These are phyloP conservation scores for Syngnathus acus DNA, from an alignment of 2,797 vertebrate genomes.

Conservation along the genomic window DNA sequence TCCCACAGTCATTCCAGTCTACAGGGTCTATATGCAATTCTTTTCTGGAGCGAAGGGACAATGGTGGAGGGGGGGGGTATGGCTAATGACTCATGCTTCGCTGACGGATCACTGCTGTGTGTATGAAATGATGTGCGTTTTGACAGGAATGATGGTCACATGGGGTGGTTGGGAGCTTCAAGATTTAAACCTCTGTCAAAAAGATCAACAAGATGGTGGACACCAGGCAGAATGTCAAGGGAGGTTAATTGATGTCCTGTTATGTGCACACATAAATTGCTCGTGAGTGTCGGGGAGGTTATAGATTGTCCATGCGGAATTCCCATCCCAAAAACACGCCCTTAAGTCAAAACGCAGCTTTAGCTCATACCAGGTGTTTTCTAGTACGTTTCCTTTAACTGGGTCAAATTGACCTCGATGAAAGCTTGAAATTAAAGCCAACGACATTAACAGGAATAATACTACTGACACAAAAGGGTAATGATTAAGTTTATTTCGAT, in stretches of 20 bases:
- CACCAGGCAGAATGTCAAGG: constrained; percentile 33
- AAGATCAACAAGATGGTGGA: constrained; percentile 32
- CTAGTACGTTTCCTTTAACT: background rate
- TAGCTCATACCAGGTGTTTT: background rate
- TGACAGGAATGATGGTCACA: background rate
- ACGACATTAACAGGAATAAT: background rate
- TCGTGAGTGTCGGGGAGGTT: constrained; percentile 24
- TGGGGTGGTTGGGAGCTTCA: background rate
- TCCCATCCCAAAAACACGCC: constrained; percentile 23
- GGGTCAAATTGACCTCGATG: background rate
- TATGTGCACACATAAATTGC: constrained; percentile 40
- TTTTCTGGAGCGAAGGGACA: constrained; percentile 30
- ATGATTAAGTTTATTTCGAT: background rate
- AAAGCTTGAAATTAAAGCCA: background rate
- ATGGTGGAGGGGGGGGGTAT: constrained; percentile 13
- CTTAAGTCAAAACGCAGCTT: background rate
- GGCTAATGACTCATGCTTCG: constrained; percentile 50
- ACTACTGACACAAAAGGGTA: background rate
- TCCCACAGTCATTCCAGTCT: constrained; percentile 45
- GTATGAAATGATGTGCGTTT: constrained; percentile 18
- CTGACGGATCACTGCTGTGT: constrained; percentile 36
- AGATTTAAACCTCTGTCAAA: constrained; percentile 42
- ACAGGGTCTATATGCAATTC: constrained; percentile 40
- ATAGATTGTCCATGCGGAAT: constrained; percentile 53
- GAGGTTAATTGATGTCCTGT: constrained; percentile 38